These are phyloP conservation scores for Heliconius charithonia DNA, from an alignment of 2,888 invertebrate genomes.

Conservation along the genomic window DNA sequence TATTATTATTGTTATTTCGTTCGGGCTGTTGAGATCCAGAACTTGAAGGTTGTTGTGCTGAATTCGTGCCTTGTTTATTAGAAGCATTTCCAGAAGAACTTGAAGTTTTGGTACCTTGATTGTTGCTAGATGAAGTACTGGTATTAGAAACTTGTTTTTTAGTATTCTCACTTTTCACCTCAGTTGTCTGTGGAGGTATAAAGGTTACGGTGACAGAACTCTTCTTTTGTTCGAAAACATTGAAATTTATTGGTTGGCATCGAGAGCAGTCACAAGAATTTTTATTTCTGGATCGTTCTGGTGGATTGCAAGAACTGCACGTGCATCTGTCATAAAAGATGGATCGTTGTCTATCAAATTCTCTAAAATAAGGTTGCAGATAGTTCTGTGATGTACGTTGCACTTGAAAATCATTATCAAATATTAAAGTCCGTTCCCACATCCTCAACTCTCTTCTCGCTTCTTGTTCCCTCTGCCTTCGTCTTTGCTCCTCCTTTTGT, in stretches of 20 bases:
- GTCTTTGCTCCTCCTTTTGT: too few species aligned
- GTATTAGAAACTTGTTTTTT: not conserved
- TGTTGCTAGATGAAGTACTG: not conserved
- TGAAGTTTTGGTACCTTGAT: not conserved
- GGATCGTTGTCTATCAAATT: not conserved
- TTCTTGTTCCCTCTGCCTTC: not conserved
- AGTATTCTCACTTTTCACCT: not conserved
- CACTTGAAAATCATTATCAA: not conserved
- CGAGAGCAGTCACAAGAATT: not conserved
- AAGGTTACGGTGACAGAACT: not conserved
- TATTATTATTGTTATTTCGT: slow-evolving; percentile 33
- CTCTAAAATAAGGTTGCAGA: not conserved
- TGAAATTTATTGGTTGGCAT: not conserved
- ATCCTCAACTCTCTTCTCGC: not conserved
- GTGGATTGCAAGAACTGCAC: not conserved
- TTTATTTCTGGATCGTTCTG: not conserved
- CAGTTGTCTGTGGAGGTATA: not conserved
- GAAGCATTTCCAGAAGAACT: not conserved
- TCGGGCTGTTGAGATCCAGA: slow-evolving; percentile 28
- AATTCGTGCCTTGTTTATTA: not conserved
- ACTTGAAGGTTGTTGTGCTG: slow-evolving; percentile 1
- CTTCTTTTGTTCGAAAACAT: not conserved
- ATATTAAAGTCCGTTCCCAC: too few species aligned
- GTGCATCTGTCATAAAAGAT: not conserved
- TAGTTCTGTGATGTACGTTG: not conserved